Evolutionary conservation across 2,888 invertebrate genomes (phyloP).

Genomic region (Melanargia galathea): DNA sequence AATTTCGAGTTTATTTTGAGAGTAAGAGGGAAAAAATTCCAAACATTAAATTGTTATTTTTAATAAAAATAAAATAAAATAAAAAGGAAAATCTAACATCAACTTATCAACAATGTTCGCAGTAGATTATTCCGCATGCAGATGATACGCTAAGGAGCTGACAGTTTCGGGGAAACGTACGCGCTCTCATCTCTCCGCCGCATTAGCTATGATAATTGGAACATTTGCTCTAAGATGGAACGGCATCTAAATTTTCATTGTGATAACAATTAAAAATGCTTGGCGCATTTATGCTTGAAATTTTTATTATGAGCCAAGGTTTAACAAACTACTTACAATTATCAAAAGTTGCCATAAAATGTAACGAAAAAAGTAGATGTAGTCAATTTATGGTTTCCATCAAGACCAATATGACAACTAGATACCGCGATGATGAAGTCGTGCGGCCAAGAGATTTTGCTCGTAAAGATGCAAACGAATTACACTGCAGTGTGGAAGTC

Average conservation of each 20-base stretch:
- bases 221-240: constrained; percentile 75
- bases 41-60: background rate
- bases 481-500: too few species aligned
- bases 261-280: constrained; percentile 45
- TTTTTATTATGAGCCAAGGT: background rate
- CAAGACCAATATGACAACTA: too few species aligned
- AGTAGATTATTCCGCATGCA: constrained; percentile 28
- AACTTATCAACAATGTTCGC: constrained; percentile 17
- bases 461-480: too few species aligned
- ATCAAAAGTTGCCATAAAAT: background rate
- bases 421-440: too few species aligned
- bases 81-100: constrained; percentile 3
- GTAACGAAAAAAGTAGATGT: background rate
- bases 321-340: background rate
- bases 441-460: too few species aligned
- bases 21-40: too few species aligned
- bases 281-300: background rate
- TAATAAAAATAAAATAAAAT: background rate
- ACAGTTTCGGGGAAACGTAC: constrained; percentile 43
- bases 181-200: constrained; percentile 57
- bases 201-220: constrained; percentile 80
- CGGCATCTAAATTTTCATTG: constrained; percentile 54
- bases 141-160: constrained; percentile 37
- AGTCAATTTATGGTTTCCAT: too few species aligned
- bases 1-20: too few species aligned